Base-by-base conservation (phyloP, 2,113 vertebrate genomes). In the Leptosomus discolor region DNA sequence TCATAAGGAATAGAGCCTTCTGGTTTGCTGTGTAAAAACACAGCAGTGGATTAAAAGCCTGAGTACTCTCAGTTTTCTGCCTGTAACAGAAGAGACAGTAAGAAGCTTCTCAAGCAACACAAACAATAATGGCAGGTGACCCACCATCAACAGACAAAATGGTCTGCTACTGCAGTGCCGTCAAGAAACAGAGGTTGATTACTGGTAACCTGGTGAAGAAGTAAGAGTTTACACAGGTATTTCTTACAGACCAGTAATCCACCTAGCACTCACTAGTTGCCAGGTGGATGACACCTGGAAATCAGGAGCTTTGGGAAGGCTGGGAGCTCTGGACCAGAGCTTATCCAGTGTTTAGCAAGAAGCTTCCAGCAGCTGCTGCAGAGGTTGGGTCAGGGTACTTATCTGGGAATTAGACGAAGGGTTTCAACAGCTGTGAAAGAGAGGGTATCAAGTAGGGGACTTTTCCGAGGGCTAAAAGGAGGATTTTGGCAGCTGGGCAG, bases 361-460 rank as follows among this genome's bases (percentile, higher is more conserved):
- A 78, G 54, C 58, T 91, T 94, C 90, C 91, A 95, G 88, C 94
- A 95, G 94, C 94, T 95, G 94, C 86, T 91, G 78, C 68, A 91
- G 84, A 93, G 84, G 93, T 82, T 91, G 94, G 77, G 53, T 93
- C 89, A 78, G 71, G 43, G 86, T 97, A 89, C 92, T 96, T 97
- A 96, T 94, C 81, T 93, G 79, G 86, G 96, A 97, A 97, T 91
- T 97, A 94, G 70, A 64, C 4, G 0, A 90, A 85, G 77, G 78
- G 85, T 93, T 97, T 96, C 96, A 94, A 96, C 94, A 96, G 93
- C 94, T 97, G 95, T 96, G 92, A 88, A 95, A 91, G 76, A 93
- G 57, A 84, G 41, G 57, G 85, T 82, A 97, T 96, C 91, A 95
- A 95, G 86, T 24, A 58, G 75, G 53, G 75, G 88, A 91, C 80